phyloP scores from a whole-genome alignment of 2,888 invertebrate species.

The Tuberolachnus salignus region DNA sequence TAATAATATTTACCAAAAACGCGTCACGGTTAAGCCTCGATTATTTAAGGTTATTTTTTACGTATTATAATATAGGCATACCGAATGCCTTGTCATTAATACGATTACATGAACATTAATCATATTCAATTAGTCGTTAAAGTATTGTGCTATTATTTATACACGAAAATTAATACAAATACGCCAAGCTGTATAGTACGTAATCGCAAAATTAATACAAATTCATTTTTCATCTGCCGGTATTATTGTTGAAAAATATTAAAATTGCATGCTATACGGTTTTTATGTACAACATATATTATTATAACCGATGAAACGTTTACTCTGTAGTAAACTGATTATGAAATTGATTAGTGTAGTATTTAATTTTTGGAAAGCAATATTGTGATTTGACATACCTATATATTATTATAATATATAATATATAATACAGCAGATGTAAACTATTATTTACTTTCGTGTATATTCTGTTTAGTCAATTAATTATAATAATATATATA shows the following conservation, averaged over 20 bases:
- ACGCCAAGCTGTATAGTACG: not conserved
- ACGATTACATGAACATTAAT: slow-evolving; percentile 37
- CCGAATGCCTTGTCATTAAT: slow-evolving; percentile 28
- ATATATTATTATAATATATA: too few species aligned
- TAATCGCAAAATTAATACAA: not conserved
- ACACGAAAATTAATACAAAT: slow-evolving; percentile 6
- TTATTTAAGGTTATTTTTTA: slow-evolving; percentile 28
- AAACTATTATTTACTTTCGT: too few species aligned
- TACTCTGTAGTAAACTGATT: too few species aligned
- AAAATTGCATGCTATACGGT: not conserved
- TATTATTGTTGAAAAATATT: not conserved
- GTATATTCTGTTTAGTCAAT: too few species aligned
- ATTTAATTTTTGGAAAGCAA: too few species aligned
- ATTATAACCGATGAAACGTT: too few species aligned
- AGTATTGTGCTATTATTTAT: not conserved
- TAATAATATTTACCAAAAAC: slow-evolving; percentile 38
- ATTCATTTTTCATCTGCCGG: not conserved
- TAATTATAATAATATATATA: too few species aligned
- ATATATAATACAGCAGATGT: too few species aligned
- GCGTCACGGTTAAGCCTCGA: slow-evolving; percentile 10
- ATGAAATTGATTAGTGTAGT: too few species aligned
- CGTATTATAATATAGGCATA: not conserved
- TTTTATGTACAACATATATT: not conserved
- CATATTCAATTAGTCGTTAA: slow-evolving; percentile 44
- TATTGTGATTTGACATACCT: too few species aligned